A percentile compares a stretch with the other conserved stretches of the same genome.
phyloP scores from a whole-genome alignment of 2,797 vertebrate genomes.

The Lindbergichthys nudifrons region DNA sequence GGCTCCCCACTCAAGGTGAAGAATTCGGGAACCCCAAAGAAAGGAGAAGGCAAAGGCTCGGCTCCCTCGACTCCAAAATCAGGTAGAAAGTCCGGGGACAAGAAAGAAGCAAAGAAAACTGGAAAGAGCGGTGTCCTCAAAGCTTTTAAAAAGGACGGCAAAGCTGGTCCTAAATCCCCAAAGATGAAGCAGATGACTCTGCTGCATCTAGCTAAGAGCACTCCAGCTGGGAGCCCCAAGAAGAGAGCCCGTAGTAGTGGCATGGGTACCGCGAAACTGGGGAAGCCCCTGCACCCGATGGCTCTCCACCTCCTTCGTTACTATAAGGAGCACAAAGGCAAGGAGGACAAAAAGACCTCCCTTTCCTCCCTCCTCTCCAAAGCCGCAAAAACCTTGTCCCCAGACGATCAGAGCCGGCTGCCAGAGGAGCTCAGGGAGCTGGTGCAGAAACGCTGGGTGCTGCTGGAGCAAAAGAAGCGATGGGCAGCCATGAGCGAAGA shows the following conservation, averaged over 20 bases:
- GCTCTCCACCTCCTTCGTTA: constrained; percentile 95
- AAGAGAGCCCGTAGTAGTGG: constrained; percentile 83
- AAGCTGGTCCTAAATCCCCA: constrained; percentile 85
- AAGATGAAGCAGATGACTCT: constrained; percentile 98
- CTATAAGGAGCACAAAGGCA: constrained; percentile 95
- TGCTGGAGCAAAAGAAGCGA: constrained; percentile 91
- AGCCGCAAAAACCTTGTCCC: constrained; percentile 90
- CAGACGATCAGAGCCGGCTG: constrained; percentile 91
- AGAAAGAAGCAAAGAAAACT: constrained; percentile 85
- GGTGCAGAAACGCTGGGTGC: constrained; percentile 94
- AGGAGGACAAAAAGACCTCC: constrained; percentile 93
- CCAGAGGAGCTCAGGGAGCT: constrained; percentile 91
- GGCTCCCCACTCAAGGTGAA: constrained; percentile 93
- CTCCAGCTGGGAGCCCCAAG: constrained; percentile 81
- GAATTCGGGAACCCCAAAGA: constrained; percentile 89
- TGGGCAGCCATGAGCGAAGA: constrained; percentile 96
- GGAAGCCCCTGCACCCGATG: constrained; percentile 92
- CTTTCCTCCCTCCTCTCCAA: constrained; percentile 93
- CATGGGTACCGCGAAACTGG: constrained; percentile 88
- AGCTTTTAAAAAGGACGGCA: constrained; percentile 89
- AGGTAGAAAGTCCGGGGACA: constrained; percentile 81
- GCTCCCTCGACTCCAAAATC: constrained; percentile 75
- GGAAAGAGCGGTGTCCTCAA: constrained; percentile 87
- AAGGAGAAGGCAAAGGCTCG: constrained; percentile 75
- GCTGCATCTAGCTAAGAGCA: constrained; percentile 92